Evolutionary conservation across 2,113 vertebrate species (phyloP), one percentile per base, ranked within the genome.

Genomic region (Stegostoma tigrinum): DNA sequence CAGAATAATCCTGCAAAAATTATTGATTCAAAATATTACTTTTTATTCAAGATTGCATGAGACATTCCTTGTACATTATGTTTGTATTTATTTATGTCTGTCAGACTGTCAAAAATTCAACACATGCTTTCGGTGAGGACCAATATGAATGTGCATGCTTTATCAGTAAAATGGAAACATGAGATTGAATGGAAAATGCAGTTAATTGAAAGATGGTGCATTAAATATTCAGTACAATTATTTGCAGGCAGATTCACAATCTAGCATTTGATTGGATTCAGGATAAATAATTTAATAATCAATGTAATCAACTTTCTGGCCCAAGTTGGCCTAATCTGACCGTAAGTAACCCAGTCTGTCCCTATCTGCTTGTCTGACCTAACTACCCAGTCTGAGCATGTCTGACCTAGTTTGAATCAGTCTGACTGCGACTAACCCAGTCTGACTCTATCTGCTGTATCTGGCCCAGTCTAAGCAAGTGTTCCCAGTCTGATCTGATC

Each of bases 61-160:
- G 98, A 99, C 98, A 99, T 99, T 99, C 98, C 98, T 98, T 98
- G 98, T 98, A 98, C 98, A 98, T 98, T 98, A 95, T 97, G 96
- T 97, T 97, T 99, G 98, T 99, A 99, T 99, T 99, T 99, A 99
- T 99, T 99, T 99, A 99, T 99, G 98, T 99, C 99, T 98, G 98
- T 98, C 98, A 97, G 96, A 97, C 98, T 97, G 38, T 97, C 97
- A 98, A 98, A 98, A 98, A 97, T 98, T 97, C 98, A 98, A 98
- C 98, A 97, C 96, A 98, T 97, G 97, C 96, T 97, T 97, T 96
- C 97, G 97, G 97, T 97, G 97, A 97, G 97, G 97, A 98, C 97
- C 97, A 97, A 98, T 98, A 97, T 98, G 98, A 98, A 97, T 98
- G 97, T 98, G 98, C 98, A 97, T 98, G 98, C 98, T 97, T 98